Evolutionary conservation across 2,888 invertebrate genomes (phyloP).

Genomic region (Prenolepis imparis): DNA sequence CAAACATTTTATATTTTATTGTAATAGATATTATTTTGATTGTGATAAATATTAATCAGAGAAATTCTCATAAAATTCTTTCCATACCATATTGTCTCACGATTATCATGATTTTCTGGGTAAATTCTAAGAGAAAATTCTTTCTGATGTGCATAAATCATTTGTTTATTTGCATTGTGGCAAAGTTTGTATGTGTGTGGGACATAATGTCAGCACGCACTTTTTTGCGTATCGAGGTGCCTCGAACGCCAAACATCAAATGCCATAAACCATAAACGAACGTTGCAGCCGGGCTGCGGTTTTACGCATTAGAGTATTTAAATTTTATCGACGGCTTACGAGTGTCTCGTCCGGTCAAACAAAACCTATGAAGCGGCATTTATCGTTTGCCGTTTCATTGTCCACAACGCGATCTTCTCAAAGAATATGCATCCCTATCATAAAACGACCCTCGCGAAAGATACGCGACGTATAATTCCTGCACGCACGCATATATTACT

Average conservation of each 20-base stretch:
- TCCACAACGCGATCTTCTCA: background rate
- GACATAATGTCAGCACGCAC: background rate
- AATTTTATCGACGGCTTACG: constrained; percentile 41
- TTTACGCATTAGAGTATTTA: constrained; percentile 11
- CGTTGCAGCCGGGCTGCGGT: background rate
- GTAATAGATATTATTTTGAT: too few species aligned
- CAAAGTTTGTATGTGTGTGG: background rate
- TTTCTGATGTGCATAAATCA: too few species aligned
- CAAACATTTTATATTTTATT: too few species aligned
- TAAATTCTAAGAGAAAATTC: too few species aligned
- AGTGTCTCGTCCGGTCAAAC: background rate
- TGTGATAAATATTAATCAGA: too few species aligned
- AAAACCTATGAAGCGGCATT: constrained; percentile 29
- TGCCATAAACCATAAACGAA: background rate
- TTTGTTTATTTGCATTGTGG: constrained; percentile 25
- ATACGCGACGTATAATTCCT: constrained; percentile 23
- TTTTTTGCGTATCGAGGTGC: constrained; percentile 5
- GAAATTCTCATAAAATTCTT: too few species aligned
- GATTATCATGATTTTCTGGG: too few species aligned
- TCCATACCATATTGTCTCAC: too few species aligned
- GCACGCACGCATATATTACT: constrained; percentile 15
- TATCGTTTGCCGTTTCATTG: background rate
- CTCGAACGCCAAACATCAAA: background rate
- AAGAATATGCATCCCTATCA: constrained; percentile 10
- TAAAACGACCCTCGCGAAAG: constrained; percentile 36